A percentile compares a stretch with the other conserved stretches of the same genome.
Conservation (phyloP, 2,797 vertebrate species). For the Neosilurus mollespiculum region DNA sequence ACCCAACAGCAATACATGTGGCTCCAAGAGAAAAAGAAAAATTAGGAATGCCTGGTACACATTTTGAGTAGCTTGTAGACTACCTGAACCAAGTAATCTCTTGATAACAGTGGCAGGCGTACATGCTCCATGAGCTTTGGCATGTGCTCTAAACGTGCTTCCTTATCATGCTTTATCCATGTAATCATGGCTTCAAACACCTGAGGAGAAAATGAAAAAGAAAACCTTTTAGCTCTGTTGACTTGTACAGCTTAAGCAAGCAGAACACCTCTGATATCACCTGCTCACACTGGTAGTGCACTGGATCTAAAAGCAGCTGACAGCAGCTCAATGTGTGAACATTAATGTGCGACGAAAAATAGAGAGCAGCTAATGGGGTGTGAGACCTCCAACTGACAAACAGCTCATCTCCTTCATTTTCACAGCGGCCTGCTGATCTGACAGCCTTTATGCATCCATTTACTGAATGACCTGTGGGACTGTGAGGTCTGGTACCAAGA, state of each 20-base stretch:
- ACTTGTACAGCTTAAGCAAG: background rate
- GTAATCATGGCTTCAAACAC: conserved; percentile 94
- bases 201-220: conserved; percentile 62
- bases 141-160: conserved; percentile 88
- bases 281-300: background rate
- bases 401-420: conserved; percentile 25
- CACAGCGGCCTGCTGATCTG: background rate
- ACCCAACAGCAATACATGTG: background rate
- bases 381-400: conserved; percentile 33
- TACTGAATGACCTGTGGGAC: background rate
- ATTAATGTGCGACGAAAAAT: conserved; percentile 26
- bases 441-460: conserved; percentile 17
- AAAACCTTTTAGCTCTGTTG: background rate
- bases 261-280: background rate
- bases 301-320: conserved; percentile 26
- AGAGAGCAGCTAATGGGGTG: conserved; percentile 40
- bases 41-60: no score
- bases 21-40: background rate
- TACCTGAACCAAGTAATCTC: conserved; percentile 95
- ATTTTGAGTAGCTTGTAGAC: background rate
- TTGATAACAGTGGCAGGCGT: conserved; percentile 87
- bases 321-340: conserved; percentile 22
- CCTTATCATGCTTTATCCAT: conserved; percentile 94
- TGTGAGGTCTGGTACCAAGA: background rate
- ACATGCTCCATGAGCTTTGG: conserved; percentile 95